Percentiles rank a stretch among this genome's conserved stretches.
Conservation (phyloP, 2,888 invertebrate genomes). For the Ptychoptera contaminata region DNA sequence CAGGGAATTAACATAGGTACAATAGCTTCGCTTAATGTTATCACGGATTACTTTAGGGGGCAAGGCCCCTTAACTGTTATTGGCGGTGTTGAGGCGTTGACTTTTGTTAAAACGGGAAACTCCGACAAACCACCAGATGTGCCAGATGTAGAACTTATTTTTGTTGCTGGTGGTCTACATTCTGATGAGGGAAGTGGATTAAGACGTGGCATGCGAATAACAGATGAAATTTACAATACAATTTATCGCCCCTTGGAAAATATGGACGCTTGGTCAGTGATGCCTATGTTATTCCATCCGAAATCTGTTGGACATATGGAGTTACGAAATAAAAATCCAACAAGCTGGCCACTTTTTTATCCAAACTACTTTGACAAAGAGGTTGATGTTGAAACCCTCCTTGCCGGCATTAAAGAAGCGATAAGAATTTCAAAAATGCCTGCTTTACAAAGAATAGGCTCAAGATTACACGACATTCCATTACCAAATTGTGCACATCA, state of each 20-base stretch:
- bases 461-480: conserved; percentile 33
- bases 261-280: conserved; percentile 40
- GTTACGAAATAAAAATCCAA: conserved; percentile 54
- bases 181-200: conserved; percentile 41
- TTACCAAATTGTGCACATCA: conserved; percentile 34
- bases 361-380: conserved; percentile 63
- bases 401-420: conserved; percentile 44
- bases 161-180: conserved; percentile 43
- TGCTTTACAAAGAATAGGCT: conserved; percentile 40
- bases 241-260: conserved; percentile 38
- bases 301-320: conserved; percentile 50
- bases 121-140: conserved; percentile 41
- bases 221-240: conserved; percentile 35
- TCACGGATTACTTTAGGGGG: conserved; percentile 17
- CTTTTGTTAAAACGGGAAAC: conserved; percentile 41
- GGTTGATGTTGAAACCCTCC: conserved; percentile 41
- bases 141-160: conserved; percentile 51
- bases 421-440: conserved; percentile 40
- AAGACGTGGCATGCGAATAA: conserved; percentile 38
- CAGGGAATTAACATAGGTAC: conserved; percentile 13
- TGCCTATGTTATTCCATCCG: conserved; percentile 56
- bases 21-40: neutral
- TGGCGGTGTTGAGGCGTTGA: conserved; percentile 51
- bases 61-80: conserved; percentile 35
- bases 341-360: conserved; percentile 58